phyloP scores from a whole-genome alignment of 1,140 invertebrate genomes.

The Apis florea region DNA sequence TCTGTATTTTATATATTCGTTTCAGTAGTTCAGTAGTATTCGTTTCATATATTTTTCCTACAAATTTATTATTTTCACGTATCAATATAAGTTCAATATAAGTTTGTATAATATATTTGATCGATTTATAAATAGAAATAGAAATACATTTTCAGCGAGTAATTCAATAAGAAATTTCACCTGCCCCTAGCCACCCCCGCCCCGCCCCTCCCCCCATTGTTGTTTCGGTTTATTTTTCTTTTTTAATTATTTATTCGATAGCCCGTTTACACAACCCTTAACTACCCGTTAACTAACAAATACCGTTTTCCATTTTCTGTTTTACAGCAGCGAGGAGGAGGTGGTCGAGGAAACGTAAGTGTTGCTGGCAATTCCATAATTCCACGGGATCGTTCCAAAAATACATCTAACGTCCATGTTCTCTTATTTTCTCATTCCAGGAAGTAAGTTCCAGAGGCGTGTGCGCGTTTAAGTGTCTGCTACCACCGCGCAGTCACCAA shows the following conservation, averaged over 20 bases:
- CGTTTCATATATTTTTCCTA: too few species aligned
- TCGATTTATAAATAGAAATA: neutral
- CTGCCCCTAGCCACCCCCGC: neutral
- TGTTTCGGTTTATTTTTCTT: too few species aligned
- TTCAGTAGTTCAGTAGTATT: too few species aligned
- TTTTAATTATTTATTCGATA: neutral
- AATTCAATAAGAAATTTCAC: neutral
- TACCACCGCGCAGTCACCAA: constrained; percentile 37
- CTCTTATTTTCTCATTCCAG: constrained; percentile 71
- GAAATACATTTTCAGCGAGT: neutral
- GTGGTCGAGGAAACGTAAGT: constrained; percentile 78
- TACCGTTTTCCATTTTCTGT: constrained; percentile 67
- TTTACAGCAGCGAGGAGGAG: constrained; percentile 77
- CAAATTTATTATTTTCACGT: too few species aligned
- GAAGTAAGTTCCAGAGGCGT: constrained; percentile 74
- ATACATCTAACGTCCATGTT: constrained; percentile 51
- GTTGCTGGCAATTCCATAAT: constrained; percentile 36
- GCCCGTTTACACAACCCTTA: neutral
- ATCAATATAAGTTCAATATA: too few species aligned
- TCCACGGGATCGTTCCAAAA: constrained; percentile 7
- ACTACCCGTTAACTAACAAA: constrained; percentile 60
- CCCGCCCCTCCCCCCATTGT: neutral
- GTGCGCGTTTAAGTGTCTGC: constrained; percentile 36
- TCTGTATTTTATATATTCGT: too few species aligned
- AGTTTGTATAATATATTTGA: too few species aligned